Evolutionary conservation across 2,797 vertebrate species (phyloP).

Genomic region (Calcarius lapponicus): DNA sequence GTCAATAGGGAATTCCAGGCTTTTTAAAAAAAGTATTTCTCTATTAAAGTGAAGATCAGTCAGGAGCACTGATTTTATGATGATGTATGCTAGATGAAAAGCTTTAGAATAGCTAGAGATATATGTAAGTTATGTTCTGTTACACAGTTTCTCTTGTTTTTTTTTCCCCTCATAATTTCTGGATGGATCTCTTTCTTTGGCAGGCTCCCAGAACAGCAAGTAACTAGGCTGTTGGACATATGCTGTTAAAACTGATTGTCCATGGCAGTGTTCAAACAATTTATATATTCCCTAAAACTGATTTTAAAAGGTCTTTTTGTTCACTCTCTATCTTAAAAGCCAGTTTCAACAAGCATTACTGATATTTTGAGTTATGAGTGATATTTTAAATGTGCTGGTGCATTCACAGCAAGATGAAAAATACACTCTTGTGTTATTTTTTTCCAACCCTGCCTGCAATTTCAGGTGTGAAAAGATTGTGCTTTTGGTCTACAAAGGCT

Average conservation of each 20-base stretch:
- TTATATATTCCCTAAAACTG: constrained; percentile 36
- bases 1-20: neutral
- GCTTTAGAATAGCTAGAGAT: neutral
- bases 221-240: neutral
- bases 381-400: constrained; percentile 28
- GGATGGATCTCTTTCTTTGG: neutral
- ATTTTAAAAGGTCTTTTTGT: constrained; percentile 34
- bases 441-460: neutral
- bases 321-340: constrained; percentile 16
- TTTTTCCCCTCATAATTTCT: neutral
- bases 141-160: neutral
- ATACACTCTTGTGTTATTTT: neutral
- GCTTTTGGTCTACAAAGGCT: constrained; percentile 23
- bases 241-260: constrained; percentile 37
- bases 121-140: neutral
- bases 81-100: neutral
- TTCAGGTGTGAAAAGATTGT: constrained; percentile 14
- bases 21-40: neutral
- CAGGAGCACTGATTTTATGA: neutral
- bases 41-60: neutral
- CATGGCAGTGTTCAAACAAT: neutral
- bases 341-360: constrained; percentile 30
- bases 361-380: constrained; percentile 33
- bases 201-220: constrained; percentile 2
- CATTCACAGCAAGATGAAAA: constrained; percentile 42